A percentile compares a stretch with the other conserved stretches of the same genome.
These are phyloP conservation scores for Beris chalybata DNA, from an alignment of 2,888 invertebrate species.

Conservation along the genomic window DNA sequence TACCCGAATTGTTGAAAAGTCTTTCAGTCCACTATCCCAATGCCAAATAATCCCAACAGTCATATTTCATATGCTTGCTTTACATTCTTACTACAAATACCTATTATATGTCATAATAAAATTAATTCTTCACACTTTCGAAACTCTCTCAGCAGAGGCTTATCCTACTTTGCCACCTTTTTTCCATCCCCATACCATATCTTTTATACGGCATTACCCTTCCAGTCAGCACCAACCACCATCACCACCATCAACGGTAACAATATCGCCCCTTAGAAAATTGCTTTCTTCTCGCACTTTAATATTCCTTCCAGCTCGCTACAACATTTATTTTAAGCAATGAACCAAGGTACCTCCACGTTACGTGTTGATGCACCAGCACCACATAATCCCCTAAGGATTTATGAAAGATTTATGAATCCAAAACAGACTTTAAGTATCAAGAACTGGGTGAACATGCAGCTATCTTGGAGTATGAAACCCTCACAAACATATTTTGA, in stretches of 20 bases:
- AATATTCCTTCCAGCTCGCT: slow-evolving; percentile 14
- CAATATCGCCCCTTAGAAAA: slow-evolving; percentile 12
- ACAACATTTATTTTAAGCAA: slow-evolving; percentile 15
- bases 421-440: slow-evolving; percentile 18
- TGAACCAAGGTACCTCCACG: slow-evolving; percentile 4
- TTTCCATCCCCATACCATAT: not conserved
- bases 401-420: slow-evolving; percentile 18
- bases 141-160: slow-evolving; percentile 1
- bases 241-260: not conserved
- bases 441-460: slow-evolving; percentile 1
- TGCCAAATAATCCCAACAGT: too few species aligned
- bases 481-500: not conserved
- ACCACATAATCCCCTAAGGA: slow-evolving; percentile 6
- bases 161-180: not conserved
- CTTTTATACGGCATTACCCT: slow-evolving; percentile 6
- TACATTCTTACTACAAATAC: too few species aligned
- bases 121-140: slow-evolving; percentile 12
- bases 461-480: too few species aligned
- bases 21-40: too few species aligned
- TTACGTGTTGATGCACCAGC: slow-evolving; percentile 16
- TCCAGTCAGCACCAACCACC: not conserved
- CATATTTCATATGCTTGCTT: too few species aligned
- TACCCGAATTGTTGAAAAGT: too few species aligned
- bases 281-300: slow-evolving; percentile 13
- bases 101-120: not conserved